These are phyloP conservation scores for Drosophila kurseongensis DNA, from an alignment of 1,140 invertebrate genomes.

Conservation along the genomic window DNA sequence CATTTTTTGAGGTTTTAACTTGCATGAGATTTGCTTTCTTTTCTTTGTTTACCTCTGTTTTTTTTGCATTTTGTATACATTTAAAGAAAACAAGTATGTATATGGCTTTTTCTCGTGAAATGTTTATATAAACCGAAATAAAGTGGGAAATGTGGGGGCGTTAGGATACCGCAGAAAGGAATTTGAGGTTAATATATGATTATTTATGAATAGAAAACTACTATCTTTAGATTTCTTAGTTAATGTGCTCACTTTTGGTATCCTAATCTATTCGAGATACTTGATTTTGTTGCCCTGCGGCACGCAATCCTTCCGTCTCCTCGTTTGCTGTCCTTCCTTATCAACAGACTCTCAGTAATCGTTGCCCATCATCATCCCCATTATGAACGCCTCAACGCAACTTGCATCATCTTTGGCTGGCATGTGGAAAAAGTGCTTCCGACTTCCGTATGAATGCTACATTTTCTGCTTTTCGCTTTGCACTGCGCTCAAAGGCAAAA, in stretches of 20 bases:
- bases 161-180: not conserved
- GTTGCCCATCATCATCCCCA: conserved; percentile 29
- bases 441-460: conserved; percentile 63
- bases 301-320: not conserved
- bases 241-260: not conserved
- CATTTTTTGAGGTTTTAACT: conserved; percentile 18
- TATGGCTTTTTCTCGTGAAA: conserved; percentile 10
- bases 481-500: conserved; percentile 32
- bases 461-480: conserved; percentile 22
- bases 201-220: no score
- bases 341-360: not conserved
- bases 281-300: not conserved
- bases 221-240: not conserved
- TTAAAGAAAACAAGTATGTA: conserved; percentile 2
- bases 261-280: not conserved
- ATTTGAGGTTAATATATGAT: not conserved
- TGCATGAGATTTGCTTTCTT: conserved; percentile 29
- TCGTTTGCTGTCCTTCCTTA: not conserved
- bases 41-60: conserved; percentile 4
- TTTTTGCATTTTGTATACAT: conserved; percentile 16
- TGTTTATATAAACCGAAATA: conserved; percentile 18
- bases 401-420: conserved; percentile 48
- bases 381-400: conserved; percentile 23
- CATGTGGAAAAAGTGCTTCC: conserved; percentile 59
- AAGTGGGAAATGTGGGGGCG: conserved; percentile 14